Evolutionary conservation across 2,797 vertebrate species (phyloP).

Genomic region (Hydrolagus colliei): DNA sequence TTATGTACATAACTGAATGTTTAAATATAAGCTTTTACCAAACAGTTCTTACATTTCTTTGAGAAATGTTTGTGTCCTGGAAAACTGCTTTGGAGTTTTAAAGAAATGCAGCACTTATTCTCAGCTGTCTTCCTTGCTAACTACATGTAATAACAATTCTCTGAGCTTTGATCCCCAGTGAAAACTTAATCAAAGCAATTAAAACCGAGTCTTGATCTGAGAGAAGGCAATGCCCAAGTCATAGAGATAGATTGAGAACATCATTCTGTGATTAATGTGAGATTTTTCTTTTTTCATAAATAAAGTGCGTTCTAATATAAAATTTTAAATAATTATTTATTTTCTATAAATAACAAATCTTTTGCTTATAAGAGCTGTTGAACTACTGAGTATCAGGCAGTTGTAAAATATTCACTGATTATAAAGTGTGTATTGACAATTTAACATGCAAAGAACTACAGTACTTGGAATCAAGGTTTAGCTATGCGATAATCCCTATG

Average conservation of each 20-base stretch:
- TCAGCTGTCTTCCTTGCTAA: constrained; percentile 37
- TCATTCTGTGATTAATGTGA: constrained; percentile 39
- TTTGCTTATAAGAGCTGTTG: background rate
- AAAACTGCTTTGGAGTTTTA: constrained; percentile 26
- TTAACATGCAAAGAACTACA: background rate
- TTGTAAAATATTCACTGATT: background rate
- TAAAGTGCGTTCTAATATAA: background rate
- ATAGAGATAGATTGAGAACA: constrained; percentile 35
- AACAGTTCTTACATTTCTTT: background rate
- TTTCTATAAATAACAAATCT: background rate
- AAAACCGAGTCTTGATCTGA: constrained; percentile 35
- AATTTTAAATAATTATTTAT: background rate
- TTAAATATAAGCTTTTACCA: background rate
- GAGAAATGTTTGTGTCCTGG: background rate
- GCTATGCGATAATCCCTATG: background rate
- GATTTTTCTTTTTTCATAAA: constrained; percentile 37
- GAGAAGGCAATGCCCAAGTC: constrained; percentile 36
- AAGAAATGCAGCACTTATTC: constrained; percentile 23
- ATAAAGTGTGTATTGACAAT: background rate
- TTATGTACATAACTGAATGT: background rate
- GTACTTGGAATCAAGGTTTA: background rate
- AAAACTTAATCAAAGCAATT: constrained; percentile 43
- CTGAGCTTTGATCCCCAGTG: constrained; percentile 37
- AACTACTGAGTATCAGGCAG: background rate
- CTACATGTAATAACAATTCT: constrained; percentile 39